Evolutionary conservation across 2,797 vertebrate genomes (phyloP).

Genomic region (Bovichtus diacanthus): DNA sequence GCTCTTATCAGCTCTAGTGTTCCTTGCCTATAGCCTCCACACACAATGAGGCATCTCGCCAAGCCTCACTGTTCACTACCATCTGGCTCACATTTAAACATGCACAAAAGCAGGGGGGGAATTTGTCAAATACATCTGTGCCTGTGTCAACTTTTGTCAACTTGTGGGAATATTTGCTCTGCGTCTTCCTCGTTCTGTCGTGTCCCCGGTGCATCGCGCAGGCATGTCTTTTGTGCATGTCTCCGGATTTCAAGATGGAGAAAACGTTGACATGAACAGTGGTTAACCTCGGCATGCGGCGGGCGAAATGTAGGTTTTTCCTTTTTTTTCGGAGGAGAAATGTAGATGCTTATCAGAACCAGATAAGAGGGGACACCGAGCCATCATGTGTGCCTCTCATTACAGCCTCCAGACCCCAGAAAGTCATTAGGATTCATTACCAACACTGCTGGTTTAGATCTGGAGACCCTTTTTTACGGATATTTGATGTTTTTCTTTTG

Average conservation of each 20-base stretch:
- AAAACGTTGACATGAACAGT: conserved; percentile 74
- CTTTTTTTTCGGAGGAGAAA: conserved; percentile 52
- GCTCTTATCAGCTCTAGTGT: conserved; percentile 81
- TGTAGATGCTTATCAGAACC: conserved; percentile 71
- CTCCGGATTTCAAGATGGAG: conserved; percentile 62
- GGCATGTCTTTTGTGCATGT: conserved; percentile 62
- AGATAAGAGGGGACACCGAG: conserved; percentile 72
- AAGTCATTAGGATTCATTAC: conserved; percentile 68
- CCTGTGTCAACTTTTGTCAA: conserved; percentile 86
- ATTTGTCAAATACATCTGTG: conserved; percentile 88
- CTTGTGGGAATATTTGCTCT: conserved; percentile 84
- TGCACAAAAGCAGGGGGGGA: conserved; percentile 82
- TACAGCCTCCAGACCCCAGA: conserved; percentile 52
- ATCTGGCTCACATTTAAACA: conserved; percentile 88
- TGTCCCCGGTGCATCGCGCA: conserved; percentile 57
- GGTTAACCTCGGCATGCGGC: conserved; percentile 75
- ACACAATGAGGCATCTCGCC: conserved; percentile 80
- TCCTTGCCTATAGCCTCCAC: conserved; percentile 79
- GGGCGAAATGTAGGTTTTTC: conserved; percentile 62
- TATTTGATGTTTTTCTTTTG: background rate
- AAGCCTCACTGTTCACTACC: conserved; percentile 82
- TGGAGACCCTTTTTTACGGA: conserved; percentile 46
- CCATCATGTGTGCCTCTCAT: conserved; percentile 53
- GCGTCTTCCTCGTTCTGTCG: conserved; percentile 65
- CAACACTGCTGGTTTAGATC: conserved; percentile 58